Conservation (phyloP, 2,113 vertebrate species). For the Cettia cetti region DNA sequence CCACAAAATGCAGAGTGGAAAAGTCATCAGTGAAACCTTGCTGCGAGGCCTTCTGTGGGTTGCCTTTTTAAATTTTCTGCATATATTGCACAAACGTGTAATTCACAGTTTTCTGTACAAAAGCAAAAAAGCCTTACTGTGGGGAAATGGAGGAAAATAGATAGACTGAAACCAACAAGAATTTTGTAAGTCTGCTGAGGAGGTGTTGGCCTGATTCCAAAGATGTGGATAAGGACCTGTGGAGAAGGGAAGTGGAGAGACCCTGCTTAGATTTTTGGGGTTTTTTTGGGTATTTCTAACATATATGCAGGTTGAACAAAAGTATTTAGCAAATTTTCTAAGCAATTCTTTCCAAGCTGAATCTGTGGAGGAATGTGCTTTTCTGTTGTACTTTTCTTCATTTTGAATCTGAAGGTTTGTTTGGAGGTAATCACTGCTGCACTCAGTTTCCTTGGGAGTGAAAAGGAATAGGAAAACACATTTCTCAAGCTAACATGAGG, state of each 20-base stretch:
- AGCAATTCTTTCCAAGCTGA: neutral
- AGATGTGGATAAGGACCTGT: neutral
- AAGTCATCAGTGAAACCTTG: neutral
- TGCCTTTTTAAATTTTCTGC: neutral
- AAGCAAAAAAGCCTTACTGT: neutral
- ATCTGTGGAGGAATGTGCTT: neutral
- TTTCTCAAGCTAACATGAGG: neutral
- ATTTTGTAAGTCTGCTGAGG: neutral
- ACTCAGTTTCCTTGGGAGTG: neutral
- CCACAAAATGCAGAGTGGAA: neutral
- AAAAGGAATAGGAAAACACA: neutral
- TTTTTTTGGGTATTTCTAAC: neutral
- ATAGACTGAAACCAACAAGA: neutral
- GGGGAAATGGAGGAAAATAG: neutral
- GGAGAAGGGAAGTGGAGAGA: neutral
- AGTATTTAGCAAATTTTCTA: neutral
- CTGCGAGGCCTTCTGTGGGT: fast-evolving
- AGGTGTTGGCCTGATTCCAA: neutral
- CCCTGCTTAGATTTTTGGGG: no score
- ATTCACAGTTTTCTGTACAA: neutral
- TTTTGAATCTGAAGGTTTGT: neutral
- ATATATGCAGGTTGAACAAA: neutral
- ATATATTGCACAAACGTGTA: neutral
- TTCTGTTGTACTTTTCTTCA: neutral
- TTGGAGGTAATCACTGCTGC: neutral